Evolutionary conservation across 2,113 vertebrate genomes (phyloP).

Genomic region (Tricholaema leucomelas): DNA sequence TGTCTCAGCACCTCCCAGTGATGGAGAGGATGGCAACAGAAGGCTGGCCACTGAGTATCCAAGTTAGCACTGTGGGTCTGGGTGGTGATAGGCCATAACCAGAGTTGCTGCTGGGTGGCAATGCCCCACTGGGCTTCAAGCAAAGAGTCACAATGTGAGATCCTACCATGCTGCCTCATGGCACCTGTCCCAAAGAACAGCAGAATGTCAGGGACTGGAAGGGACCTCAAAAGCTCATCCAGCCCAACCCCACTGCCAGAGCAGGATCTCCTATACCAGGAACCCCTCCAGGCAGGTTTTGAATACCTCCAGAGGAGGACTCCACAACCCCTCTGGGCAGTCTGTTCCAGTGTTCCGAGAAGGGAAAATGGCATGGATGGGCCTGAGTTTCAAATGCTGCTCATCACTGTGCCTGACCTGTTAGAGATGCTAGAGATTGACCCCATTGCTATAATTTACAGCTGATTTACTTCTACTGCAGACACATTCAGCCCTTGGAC

Average conservation of each 20-base stretch:
- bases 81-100: no score
- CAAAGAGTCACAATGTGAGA: neutral
- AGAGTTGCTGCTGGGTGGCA: neutral
- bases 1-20: no score
- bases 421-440: neutral
- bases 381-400: neutral
- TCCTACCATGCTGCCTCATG: neutral
- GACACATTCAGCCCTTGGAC: neutral
- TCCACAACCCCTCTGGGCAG: no score
- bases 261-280: no score
- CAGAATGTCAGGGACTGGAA: no score
- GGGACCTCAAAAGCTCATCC: no score
- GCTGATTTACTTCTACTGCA: neutral
- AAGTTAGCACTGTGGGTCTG: rapidly evolving
- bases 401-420: neutral
- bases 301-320: no score
- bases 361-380: neutral
- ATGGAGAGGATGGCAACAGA: neutral
- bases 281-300: no score
- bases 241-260: no score
- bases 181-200: neutral
- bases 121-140: neutral
- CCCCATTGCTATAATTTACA: neutral
- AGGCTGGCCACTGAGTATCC: neutral
- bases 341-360: no score